Conservation (phyloP, 1,140 invertebrate genomes). For the Penaeus indicus region DNA sequence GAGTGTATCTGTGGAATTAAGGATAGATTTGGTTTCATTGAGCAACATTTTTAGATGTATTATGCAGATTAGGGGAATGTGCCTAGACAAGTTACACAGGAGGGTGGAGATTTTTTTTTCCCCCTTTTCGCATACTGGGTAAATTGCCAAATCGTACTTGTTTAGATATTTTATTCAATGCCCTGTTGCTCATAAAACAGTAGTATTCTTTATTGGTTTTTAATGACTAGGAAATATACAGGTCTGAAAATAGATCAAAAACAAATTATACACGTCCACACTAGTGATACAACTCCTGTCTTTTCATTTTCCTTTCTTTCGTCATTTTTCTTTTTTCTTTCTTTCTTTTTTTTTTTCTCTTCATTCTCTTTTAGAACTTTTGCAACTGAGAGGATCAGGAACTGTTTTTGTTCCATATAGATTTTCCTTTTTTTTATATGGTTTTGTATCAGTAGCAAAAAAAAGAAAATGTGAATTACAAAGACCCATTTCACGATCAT, state of each 20-base stretch:
- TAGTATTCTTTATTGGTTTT: conserved; percentile 45
- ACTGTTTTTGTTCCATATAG: too few species aligned
- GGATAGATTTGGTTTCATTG: conserved; percentile 32
- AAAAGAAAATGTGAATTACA: too few species aligned
- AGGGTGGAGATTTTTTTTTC: neutral
- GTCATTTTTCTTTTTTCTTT: too few species aligned
- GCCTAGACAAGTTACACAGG: conserved; percentile 44
- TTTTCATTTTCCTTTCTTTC: conserved; percentile 12
- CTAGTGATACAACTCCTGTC: conserved; percentile 48
- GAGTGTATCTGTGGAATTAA: neutral
- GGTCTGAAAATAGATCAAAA: conserved; percentile 50
- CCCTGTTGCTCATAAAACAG: conserved; percentile 40
- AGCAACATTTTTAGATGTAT: conserved; percentile 44
- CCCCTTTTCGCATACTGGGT: conserved; percentile 10
- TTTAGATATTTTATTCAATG: conserved; percentile 30
- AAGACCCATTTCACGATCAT: neutral
- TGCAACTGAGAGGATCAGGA: too few species aligned
- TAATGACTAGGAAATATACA: conserved; percentile 47
- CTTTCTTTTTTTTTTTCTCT: too few species aligned
- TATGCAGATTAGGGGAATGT: conserved; percentile 38
- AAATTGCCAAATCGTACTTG: conserved; percentile 42
- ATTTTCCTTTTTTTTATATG: too few species aligned
- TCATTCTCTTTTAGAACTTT: too few species aligned
- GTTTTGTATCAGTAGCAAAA: too few species aligned
- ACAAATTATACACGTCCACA: conserved; percentile 51